Evolutionary conservation across 35 echinoderm and acorn worm species (phyloP).

Genomic region (Ptychodera flava): DNA sequence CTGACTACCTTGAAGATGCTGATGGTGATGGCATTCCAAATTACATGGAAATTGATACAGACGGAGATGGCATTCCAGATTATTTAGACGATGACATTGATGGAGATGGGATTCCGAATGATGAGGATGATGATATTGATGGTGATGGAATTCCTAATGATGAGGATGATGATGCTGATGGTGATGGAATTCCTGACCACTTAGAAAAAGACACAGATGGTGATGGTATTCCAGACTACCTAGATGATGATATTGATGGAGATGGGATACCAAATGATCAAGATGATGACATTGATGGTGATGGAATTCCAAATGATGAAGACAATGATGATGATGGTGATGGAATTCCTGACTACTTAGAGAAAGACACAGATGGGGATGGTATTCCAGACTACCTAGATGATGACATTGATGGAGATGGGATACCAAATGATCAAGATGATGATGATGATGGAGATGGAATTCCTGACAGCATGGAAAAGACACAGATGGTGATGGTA

Average conservation of each 20-base stretch:
- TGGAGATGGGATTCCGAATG: too few species aligned
- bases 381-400: neutral
- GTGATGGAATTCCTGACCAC: neutral
- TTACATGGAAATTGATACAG: neutral
- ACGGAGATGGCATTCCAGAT: neutral
- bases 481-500: neutral
- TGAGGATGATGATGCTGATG: neutral
- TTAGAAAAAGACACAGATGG: neutral
- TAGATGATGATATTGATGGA: neutral
- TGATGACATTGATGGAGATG: neutral
- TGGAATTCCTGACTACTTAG: too few species aligned
- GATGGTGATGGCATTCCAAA: neutral
- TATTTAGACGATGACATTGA: neutral
- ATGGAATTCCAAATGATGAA: neutral
- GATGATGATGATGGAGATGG: neutral
- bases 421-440: neutral
- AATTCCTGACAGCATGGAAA: neutral
- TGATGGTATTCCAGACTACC: too few species aligned
- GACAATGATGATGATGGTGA: neutral
- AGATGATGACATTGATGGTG: neutral
- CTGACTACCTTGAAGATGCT: too few species aligned
- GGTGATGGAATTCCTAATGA: neutral
- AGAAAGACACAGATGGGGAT: neutral
- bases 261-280: neutral
- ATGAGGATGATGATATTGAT: neutral